Conservation (phyloP, 2,888 invertebrate genomes). For the Philaethria dido region DNA sequence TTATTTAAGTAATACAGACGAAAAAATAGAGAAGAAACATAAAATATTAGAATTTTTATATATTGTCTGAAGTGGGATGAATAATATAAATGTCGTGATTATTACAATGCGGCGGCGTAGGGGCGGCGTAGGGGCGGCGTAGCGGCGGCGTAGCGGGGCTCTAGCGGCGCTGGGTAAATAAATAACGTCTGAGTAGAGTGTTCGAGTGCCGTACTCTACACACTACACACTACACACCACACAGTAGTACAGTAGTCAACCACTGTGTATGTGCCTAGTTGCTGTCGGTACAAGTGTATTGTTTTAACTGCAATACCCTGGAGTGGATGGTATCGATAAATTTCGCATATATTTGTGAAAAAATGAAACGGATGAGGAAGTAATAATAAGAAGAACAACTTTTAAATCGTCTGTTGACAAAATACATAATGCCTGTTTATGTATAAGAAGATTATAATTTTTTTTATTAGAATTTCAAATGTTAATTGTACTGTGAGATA, state of each 20-base stretch:
- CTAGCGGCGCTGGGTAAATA: constrained; percentile 13
- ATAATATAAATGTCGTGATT: constrained; percentile 26
- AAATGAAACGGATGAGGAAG: neutral
- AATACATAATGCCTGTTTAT: no score
- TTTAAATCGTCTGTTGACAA: no score
- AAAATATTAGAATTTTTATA: constrained; percentile 24
- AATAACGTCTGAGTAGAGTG: constrained; percentile 25
- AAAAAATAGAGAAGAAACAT: neutral
- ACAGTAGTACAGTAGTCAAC: neutral
- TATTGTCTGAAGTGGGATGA: constrained; percentile 23
- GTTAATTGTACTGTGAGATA: neutral
- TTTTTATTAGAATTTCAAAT: neutral
- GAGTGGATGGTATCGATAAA: neutral
- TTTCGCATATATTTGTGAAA: neutral
- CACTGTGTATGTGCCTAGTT: neutral
- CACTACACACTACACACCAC: neutral
- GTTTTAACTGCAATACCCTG: neutral
- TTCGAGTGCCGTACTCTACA: constrained; percentile 7
- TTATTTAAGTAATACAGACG: constrained; percentile 4
- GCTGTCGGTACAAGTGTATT: neutral
- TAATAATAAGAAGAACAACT: neutral
- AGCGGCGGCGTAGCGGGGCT: constrained; percentile 8
- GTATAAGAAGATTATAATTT: neutral
- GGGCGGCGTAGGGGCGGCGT: constrained; percentile 4
- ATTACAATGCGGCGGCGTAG: constrained; percentile 24